Percentiles rank a stretch among this genome's conserved stretches.
Evolutionary conservation across 2,113 vertebrate species (phyloP).

Genomic region (Ceyx margarethae): DNA sequence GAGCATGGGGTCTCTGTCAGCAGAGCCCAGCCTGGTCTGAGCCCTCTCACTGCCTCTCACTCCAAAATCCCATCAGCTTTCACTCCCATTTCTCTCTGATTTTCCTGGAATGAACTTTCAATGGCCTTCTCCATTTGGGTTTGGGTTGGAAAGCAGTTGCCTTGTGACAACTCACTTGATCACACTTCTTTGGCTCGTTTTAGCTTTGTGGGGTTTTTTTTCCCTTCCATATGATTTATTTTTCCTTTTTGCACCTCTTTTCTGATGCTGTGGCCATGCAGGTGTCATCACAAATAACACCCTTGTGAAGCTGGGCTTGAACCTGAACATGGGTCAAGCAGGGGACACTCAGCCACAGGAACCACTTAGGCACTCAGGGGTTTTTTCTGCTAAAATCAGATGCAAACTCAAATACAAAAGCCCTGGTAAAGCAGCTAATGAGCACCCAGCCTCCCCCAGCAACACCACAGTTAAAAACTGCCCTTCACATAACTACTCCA

Average conservation of each 20-base stretch:
- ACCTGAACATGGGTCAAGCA: not conserved
- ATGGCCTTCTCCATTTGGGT: not conserved
- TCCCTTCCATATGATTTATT: not conserved
- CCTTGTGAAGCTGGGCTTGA: not conserved
- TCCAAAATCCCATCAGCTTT: not conserved
- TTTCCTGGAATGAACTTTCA: not conserved
- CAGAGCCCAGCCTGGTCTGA: not conserved
- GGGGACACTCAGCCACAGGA: not conserved
- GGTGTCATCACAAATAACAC: accelerated
- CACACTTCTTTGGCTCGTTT: not conserved
- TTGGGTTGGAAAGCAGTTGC: not conserved
- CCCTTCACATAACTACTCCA: not conserved
- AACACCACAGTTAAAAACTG: too few relatives aligned
- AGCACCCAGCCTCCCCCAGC: not conserved
- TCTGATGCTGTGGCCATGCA: not conserved
- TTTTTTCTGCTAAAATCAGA: not conserved
- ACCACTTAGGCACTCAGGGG: accelerated
- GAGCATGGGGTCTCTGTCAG: not conserved
- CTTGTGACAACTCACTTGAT: not conserved
- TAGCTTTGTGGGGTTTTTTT: not conserved
- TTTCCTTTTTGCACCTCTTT: not conserved
- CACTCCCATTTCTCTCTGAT: not conserved
- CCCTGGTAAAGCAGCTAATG: not conserved
- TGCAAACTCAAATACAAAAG: not conserved
- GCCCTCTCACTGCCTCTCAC: accelerated